Evolutionary conservation across 2,113 vertebrate genomes (phyloP).

Genomic region (Anguilla japonica): DNA sequence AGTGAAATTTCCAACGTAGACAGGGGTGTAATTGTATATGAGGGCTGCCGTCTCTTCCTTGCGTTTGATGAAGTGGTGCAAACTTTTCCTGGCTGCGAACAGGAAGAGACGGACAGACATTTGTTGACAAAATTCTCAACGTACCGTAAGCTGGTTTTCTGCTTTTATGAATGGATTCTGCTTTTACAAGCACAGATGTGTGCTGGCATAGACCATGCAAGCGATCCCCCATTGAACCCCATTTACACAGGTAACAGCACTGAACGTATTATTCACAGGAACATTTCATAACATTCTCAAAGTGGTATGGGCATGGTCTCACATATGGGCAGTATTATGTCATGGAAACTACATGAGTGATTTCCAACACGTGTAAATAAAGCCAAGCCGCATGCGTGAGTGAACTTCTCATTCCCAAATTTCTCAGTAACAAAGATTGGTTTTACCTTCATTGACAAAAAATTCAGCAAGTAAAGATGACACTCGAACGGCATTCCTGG

Average conservation of each 20-base stretch:
- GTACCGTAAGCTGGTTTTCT: not conserved
- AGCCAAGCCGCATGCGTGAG: not conserved
- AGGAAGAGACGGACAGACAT: conserved; percentile 27
- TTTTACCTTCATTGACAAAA: conserved; percentile 73
- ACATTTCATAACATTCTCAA: not conserved
- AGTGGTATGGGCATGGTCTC: not conserved
- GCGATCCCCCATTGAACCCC: not conserved
- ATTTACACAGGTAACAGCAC: not conserved
- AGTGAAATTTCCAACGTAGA: conserved; percentile 64
- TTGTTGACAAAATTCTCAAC: not conserved
- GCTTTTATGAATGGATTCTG: not conserved
- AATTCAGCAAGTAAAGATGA: conserved; percentile 69
- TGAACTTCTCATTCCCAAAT: not conserved
- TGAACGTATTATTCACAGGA: not conserved
- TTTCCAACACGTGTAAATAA: not conserved
- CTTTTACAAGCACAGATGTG: not conserved
- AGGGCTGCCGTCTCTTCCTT: conserved; percentile 63
- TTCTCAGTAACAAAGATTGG: not conserved
- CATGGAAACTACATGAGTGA: not conserved
- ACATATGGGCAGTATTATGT: not conserved
- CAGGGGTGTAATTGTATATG: conserved; percentile 70
- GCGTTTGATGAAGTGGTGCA: conserved; percentile 59
- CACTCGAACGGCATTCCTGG: conserved; percentile 62
- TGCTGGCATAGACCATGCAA: not conserved
- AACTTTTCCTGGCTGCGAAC: conserved; percentile 68